phyloP scores from a whole-genome alignment of 1,140 invertebrate genomes.

The Archivesica marissinica region DNA sequence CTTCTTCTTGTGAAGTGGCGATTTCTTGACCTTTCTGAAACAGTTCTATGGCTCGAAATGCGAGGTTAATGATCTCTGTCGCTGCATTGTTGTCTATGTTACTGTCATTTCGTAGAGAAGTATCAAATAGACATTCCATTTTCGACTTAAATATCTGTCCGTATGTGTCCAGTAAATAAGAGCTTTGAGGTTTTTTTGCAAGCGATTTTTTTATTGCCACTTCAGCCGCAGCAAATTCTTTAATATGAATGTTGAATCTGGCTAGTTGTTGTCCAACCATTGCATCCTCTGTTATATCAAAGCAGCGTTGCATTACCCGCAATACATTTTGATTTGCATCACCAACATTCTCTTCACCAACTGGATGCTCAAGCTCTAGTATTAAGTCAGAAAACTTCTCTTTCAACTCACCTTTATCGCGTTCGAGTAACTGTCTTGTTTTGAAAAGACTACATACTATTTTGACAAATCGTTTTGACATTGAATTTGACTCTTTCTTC shows the following conservation, averaged over 20 bases:
- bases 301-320: conserved; percentile 26
- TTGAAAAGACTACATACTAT: conserved; percentile 50
- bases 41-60: conserved; percentile 21
- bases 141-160: conserved; percentile 48
- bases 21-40: conserved; percentile 29
- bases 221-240: conserved; percentile 18
- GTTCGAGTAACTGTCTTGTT: conserved; percentile 29
- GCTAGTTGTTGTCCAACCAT: conserved; percentile 53
- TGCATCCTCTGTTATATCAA: conserved; percentile 47
- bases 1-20: conserved; percentile 10
- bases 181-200: conserved; percentile 19
- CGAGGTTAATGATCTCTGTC: conserved; percentile 24
- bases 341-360: not conserved
- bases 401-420: conserved; percentile 24
- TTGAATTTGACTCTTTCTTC: conserved; percentile 19
- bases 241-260: conserved; percentile 28
- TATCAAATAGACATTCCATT: conserved; percentile 20
- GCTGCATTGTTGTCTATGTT: not conserved
- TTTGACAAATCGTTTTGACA: conserved; percentile 43
- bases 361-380: not conserved
- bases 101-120: not conserved
- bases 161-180: conserved; percentile 43
- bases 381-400: conserved; percentile 41
- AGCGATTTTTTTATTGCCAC: conserved; percentile 19
- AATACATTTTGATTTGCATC: not conserved